Evolutionary conservation across 2,797 vertebrate genomes (phyloP).

Genomic region (Darevskia mixta): DNA sequence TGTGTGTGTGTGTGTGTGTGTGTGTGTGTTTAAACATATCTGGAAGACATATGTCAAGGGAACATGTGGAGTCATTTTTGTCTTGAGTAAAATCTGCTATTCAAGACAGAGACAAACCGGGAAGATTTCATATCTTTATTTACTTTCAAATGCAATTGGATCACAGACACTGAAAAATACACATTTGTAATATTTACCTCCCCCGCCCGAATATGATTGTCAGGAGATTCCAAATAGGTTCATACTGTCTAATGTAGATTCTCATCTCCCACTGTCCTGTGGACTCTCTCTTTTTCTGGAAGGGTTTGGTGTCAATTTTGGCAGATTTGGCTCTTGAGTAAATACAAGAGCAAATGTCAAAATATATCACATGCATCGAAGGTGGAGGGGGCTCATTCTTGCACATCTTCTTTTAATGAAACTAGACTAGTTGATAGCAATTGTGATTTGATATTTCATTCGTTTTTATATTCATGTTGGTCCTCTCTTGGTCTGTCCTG

Average conservation of each 20-base stretch:
- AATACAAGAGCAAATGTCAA: slow-evolving; percentile 40
- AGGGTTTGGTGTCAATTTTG: slow-evolving; percentile 46
- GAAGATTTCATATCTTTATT: slow-evolving; percentile 62
- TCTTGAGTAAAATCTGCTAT: slow-evolving; percentile 69
- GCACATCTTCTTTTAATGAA: slow-evolving; percentile 51
- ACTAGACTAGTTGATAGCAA: slow-evolving; percentile 43
- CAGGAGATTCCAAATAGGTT: slow-evolving; percentile 27
- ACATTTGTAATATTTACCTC: slow-evolving; percentile 41
- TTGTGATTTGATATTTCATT: slow-evolving; percentile 61
- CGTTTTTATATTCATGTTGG: slow-evolving; percentile 61
- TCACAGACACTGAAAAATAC: slow-evolving; percentile 57
- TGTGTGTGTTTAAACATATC: slow-evolving; percentile 62
- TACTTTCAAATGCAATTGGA: slow-evolving; percentile 54
- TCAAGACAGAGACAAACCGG: slow-evolving; percentile 64
- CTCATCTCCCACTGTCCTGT: slow-evolving; percentile 14
- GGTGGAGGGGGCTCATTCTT: slow-evolving; percentile 28
- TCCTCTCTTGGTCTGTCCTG: slow-evolving; percentile 62
- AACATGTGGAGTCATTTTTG: slow-evolving; percentile 68
- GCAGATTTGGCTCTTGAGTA: slow-evolving; percentile 23
- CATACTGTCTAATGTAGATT: slow-evolving; percentile 35
- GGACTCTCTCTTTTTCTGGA: background rate
- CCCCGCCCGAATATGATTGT: slow-evolving; percentile 45
- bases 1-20: slow-evolving; percentile 11
- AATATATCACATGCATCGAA: slow-evolving; percentile 30
- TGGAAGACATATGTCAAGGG: slow-evolving; percentile 68